These are phyloP conservation scores for Drosophila subobscura DNA, from an alignment of 1,140 invertebrate genomes.

Conservation along the genomic window DNA sequence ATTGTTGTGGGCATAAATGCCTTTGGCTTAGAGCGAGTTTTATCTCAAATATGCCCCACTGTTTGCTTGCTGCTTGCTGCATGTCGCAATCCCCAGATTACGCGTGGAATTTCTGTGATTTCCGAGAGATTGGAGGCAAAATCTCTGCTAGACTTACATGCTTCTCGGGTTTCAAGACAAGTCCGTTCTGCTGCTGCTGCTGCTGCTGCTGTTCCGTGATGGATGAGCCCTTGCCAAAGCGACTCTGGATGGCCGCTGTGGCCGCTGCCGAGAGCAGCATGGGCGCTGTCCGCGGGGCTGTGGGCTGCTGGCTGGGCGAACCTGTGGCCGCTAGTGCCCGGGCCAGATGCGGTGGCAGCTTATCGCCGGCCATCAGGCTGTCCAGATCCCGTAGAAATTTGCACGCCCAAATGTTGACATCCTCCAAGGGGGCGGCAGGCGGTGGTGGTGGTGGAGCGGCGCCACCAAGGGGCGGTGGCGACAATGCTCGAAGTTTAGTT, in stretches of 20 bases:
- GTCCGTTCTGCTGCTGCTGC: slow-evolving; percentile 63
- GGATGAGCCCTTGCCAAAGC: slow-evolving; percentile 57
- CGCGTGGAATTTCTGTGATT: slow-evolving; percentile 50
- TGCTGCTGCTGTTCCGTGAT: slow-evolving; percentile 36
- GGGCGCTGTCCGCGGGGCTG: slow-evolving; percentile 64
- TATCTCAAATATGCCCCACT: slow-evolving; percentile 72
- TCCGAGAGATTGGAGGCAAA: slow-evolving; percentile 64
- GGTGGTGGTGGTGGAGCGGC: not conserved
- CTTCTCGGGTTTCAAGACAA: slow-evolving; percentile 82
- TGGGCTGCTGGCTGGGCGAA: slow-evolving; percentile 46
- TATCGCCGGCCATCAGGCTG: slow-evolving; percentile 77
- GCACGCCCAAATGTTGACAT: slow-evolving; percentile 82
- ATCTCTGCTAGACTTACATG: slow-evolving; percentile 79
- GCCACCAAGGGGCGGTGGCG: slow-evolving; percentile 65
- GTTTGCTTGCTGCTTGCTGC: slow-evolving; percentile 14
- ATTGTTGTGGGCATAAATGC: slow-evolving; percentile 73
- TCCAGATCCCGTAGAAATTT: slow-evolving; percentile 83
- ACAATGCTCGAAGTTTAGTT: slow-evolving; percentile 73
- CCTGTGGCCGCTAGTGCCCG: slow-evolving; percentile 26
- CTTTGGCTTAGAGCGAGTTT: slow-evolving; percentile 71
- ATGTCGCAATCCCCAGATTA: slow-evolving; percentile 65
- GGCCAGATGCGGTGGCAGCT: slow-evolving; percentile 63
- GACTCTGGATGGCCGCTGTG: slow-evolving; percentile 71
- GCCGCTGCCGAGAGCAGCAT: slow-evolving; percentile 75
- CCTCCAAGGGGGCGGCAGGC: slow-evolving; percentile 33